These are phyloP conservation scores for Larimichthys crocea DNA, from an alignment of 2,113 vertebrate genomes.

Conservation along the genomic window DNA sequence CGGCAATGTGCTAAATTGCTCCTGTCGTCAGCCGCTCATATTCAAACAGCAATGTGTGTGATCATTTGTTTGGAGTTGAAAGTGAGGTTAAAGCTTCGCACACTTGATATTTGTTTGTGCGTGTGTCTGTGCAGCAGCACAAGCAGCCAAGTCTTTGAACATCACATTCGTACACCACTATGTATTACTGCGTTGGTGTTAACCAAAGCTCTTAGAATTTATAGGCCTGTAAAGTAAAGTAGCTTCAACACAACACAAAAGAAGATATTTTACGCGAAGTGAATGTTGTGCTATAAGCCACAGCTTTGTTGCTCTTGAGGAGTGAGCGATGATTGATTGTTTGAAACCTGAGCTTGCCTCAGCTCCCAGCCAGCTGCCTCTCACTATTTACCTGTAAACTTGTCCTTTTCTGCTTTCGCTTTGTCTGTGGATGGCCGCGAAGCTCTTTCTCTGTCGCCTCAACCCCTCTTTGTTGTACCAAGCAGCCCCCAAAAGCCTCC, in stretches of 20 bases:
- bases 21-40: constrained; percentile 52
- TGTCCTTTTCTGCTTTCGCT: constrained; percentile 64
- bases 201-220: constrained; percentile 13
- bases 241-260: constrained; percentile 23
- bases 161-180: constrained; percentile 10
- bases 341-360: constrained; percentile 65
- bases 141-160: constrained; percentile 34
- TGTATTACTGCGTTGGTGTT: constrained; percentile 18
- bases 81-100: constrained; percentile 60
- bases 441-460: constrained; percentile 54
- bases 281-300: constrained; percentile 29
- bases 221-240: constrained; percentile 29
- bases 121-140: constrained; percentile 12
- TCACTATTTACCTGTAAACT: constrained; percentile 78
- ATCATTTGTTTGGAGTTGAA: constrained; percentile 47
- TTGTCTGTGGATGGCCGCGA: constrained; percentile 58
- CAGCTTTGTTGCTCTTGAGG: constrained; percentile 53
- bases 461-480: constrained; percentile 71
- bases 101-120: constrained; percentile 52
- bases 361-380: constrained; percentile 63
- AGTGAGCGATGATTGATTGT: constrained; percentile 52
- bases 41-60: constrained; percentile 36
- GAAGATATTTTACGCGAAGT: constrained; percentile 6
- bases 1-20: constrained; percentile 64
- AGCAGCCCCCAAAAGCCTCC: constrained; percentile 67